phyloP scores from a whole-genome alignment of 2,113 vertebrate species.

The Pithys albifrons region DNA sequence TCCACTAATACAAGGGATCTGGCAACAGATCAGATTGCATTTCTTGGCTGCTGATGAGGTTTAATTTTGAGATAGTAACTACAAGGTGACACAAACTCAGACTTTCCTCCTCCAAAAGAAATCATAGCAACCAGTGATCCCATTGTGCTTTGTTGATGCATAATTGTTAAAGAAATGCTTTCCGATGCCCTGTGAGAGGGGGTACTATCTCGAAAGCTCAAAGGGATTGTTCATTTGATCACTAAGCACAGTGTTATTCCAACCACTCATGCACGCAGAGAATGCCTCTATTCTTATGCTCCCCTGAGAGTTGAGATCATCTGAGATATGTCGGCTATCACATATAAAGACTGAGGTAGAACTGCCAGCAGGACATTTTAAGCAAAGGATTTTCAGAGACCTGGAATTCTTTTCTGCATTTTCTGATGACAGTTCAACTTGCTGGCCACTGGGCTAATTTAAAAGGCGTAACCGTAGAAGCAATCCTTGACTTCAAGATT shows the following conservation, averaged over 20 bases:
- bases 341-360: constrained; percentile 1
- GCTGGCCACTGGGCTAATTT: fast-evolving
- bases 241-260: constrained; percentile 65
- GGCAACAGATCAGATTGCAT: neutral
- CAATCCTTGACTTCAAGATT: neutral
- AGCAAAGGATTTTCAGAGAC: neutral
- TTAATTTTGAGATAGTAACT: neutral
- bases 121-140: neutral
- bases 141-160: constrained; percentile 68
- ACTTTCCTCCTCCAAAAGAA: constrained; percentile 14
- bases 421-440: fast-evolving
- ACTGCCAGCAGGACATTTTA: neutral
- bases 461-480: neutral
- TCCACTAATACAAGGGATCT: neutral
- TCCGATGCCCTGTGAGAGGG: constrained; percentile 66
- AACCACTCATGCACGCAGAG: constrained; percentile 57
- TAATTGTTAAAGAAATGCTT: constrained; percentile 71
- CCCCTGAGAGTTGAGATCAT: constrained; percentile 58
- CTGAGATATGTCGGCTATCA: constrained; percentile 40
- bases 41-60: neutral
- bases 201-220: constrained; percentile 70
- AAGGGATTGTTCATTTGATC: constrained; percentile 71
- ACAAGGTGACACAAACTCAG: constrained; percentile 46
- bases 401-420: neutral
- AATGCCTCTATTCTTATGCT: constrained; percentile 64